These are phyloP conservation scores for Aphidius ervi DNA, from an alignment of 1,140 invertebrate genomes.

Conservation along the genomic window DNA sequence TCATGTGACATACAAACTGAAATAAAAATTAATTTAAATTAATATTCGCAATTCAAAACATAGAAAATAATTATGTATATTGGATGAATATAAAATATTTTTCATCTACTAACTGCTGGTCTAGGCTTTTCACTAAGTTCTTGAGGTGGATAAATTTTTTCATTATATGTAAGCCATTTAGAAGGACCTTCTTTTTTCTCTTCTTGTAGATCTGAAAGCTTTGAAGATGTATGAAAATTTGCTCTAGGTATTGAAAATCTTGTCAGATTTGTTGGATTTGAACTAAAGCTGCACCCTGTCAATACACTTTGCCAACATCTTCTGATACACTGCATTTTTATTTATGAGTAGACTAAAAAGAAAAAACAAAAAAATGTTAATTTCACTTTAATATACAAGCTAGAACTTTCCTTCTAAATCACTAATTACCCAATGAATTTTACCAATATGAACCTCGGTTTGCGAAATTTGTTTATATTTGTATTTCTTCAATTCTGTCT, in stretches of 20 bases:
- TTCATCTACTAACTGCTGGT: slow-evolving; percentile 68
- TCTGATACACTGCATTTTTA: slow-evolving; percentile 14
- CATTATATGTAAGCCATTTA: slow-evolving; percentile 63
- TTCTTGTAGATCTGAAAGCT: slow-evolving; percentile 1
- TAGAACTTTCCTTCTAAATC: no score
- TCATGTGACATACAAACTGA: slow-evolving; percentile 81
- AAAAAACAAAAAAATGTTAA: neutral
- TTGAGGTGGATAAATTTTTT: slow-evolving; percentile 67
- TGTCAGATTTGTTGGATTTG: neutral
- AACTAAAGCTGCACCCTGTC: neutral
- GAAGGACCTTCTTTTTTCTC: neutral
- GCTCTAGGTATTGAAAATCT: neutral
- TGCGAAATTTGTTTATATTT: no score
- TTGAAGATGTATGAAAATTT: slow-evolving; percentile 9
- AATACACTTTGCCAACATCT: slow-evolving; percentile 12
- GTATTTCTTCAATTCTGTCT: no score
- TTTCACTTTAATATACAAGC: no score
- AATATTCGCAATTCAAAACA: no score
- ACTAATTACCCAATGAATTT: no score
- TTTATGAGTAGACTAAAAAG: neutral
- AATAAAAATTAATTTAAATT: slow-evolving; percentile 38
- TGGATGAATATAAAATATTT: slow-evolving; percentile 17
- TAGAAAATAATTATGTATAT: slow-evolving; percentile 13
- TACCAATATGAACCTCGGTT: no score
- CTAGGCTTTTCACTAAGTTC: slow-evolving; percentile 66